Percentiles rank a stretch among this genome's conserved stretches.
Evolutionary conservation across 2,113 vertebrate genomes (phyloP).

Genomic region (Perca schrenkii): DNA sequence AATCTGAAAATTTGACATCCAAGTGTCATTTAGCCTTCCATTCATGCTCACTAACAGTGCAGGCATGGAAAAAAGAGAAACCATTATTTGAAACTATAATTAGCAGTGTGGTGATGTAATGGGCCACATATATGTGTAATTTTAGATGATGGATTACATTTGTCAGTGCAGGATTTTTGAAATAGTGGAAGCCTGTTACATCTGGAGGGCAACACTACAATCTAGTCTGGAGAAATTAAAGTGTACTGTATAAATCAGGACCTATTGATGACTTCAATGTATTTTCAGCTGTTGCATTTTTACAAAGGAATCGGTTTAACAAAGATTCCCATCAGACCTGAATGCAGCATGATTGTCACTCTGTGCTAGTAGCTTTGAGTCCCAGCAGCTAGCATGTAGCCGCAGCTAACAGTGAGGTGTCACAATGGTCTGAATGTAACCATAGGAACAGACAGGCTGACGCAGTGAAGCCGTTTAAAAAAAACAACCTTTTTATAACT

Average conservation of each 20-base stretch:
- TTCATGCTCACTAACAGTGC: background rate
- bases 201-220: background rate
- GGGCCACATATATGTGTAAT: background rate
- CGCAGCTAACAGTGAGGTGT: background rate
- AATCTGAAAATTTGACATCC: background rate
- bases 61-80: background rate
- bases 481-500: background rate
- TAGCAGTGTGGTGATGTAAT: background rate
- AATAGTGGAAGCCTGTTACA: background rate
- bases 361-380: conserved; percentile 5
- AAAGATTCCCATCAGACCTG: background rate
- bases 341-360: background rate
- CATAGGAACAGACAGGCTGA: conserved; percentile 1
- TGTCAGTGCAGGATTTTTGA: background rate
- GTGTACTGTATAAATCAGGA: background rate
- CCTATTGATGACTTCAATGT: background rate
- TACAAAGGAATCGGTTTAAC: background rate
- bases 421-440: conserved; percentile 22
- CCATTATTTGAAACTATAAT: background rate
- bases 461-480: background rate
- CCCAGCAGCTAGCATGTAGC: conserved; percentile 56
- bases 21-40: background rate
- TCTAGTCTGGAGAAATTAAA: background rate
- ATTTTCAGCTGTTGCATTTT: background rate
- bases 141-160: conserved; percentile 5